Evolutionary conservation across 2,797 vertebrate species (phyloP).

Genomic region (Xiphorhynchus erythropygius): DNA sequence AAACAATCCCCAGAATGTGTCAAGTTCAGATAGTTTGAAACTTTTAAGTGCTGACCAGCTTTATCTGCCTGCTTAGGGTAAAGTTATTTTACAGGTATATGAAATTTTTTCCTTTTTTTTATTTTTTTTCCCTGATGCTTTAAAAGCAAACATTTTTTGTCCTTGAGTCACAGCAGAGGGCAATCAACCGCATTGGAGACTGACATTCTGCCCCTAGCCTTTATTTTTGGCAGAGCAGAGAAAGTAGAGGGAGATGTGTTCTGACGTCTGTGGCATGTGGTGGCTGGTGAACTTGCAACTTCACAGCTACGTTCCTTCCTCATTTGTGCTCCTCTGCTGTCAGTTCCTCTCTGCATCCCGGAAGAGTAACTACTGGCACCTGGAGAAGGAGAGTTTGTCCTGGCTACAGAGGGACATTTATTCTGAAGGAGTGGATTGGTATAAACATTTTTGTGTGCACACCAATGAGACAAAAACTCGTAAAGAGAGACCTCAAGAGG

Average conservation of each 20-base stretch:
- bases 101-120: neutral
- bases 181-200: neutral
- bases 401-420: neutral
- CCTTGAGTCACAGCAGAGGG: neutral
- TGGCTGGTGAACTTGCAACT: neutral
- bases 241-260: neutral
- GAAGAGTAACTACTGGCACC: neutral
- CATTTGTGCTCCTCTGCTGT: neutral
- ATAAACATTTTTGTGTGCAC: neutral
- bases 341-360: neutral
- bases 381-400: neutral
- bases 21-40: neutral
- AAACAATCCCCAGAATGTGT: neutral
- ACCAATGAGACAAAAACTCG: neutral
- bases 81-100: neutral
- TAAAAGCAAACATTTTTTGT: conserved; percentile 12
- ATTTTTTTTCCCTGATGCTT: neutral
- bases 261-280: neutral
- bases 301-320: neutral
- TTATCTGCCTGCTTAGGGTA: neutral
- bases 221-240: neutral
- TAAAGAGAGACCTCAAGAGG: neutral
- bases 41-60: neutral
- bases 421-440: neutral
- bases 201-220: neutral